Evolutionary conservation across 2,888 invertebrate genomes (phyloP).

Genomic region (Globia sparganii): DNA sequence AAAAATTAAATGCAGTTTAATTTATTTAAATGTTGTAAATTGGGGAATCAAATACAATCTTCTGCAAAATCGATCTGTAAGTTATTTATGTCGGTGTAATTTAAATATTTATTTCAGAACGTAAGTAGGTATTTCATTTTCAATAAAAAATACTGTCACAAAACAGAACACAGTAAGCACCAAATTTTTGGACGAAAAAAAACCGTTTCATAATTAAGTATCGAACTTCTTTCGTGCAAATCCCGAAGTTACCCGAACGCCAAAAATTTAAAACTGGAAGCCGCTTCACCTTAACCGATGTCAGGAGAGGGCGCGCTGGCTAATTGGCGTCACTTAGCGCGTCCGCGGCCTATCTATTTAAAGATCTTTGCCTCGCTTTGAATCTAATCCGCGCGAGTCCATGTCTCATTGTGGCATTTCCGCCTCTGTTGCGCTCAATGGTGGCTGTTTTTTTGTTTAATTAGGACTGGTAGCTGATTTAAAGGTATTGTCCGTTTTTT

Average conservation of each 20-base stretch:
- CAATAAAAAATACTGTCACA: neutral
- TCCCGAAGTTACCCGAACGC: constrained; percentile 21
- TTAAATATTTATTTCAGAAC: neutral
- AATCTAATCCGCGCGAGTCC: constrained; percentile 72
- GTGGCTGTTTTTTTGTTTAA: constrained; percentile 64
- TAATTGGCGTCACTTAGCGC: constrained; percentile 81
- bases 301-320: constrained; percentile 72
- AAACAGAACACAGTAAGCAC: constrained; percentile 25
- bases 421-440: constrained; percentile 70
- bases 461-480: constrained; percentile 57
- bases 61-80: neutral
- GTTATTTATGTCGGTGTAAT: constrained; percentile 4
- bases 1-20: constrained; percentile 16
- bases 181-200: neutral
- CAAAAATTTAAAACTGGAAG: constrained; percentile 60
- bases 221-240: neutral
- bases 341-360: constrained; percentile 78
- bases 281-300: constrained; percentile 69
- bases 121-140: neutral
- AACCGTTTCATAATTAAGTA: neutral
- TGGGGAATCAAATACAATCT: neutral
- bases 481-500: constrained; percentile 61
- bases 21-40: constrained; percentile 41
- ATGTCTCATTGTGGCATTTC: constrained; percentile 74
- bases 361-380: constrained; percentile 73